Evolutionary conservation across 2,113 vertebrate genomes (phyloP), one percentile per base, ranked within the genome.

Genomic region (Lampris incognitus): DNA sequence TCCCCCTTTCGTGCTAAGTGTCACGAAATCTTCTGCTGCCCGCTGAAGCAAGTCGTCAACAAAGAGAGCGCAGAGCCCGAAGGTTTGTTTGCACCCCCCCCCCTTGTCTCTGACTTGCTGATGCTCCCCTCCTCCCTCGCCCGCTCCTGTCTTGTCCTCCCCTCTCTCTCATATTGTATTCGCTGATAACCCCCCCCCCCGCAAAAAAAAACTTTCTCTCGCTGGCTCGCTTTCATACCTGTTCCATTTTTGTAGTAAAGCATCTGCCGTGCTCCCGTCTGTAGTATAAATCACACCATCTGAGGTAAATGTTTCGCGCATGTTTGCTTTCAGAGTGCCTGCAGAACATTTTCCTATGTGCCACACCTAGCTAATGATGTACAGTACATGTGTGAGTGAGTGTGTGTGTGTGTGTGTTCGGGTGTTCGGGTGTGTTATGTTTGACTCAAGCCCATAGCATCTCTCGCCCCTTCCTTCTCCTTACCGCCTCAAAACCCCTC

Each of bases 1-100:
- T 99, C 97, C 95, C 98, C 98, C 85, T 99, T 99, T 98, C 97
- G 97, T 95, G 96, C 98, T 97, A 99, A 99, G 96, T 99, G 98
- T 97, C 98, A 99, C 92, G 98, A 99, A 99, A 99, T 99, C 97
- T 99, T 99, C 98, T 99, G 98, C 97, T 99, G 98, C 94, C 97
- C 98, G 69, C 95, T 99, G 97, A 99, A 99, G 98, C 98, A 99
- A 98, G 97, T 93, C 91, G 91, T 95, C 95, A 95, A 95, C 96
- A 99, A 98, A 98, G 98, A 99, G 87, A 97, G 91, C 95, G 82
- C 97, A 95, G 97, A 98, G 90, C 96, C 96, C 4, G 97, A 99
- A 99, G 98, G 98, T 99, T 99, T 99, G 98, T 98, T 95, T 88
- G 77, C 93, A 92, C 86, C 91, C 89, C 92, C 24, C 24, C 88